phyloP scores from a whole-genome alignment of 2,888 invertebrate genomes.

The Erebia epiphron region DNA sequence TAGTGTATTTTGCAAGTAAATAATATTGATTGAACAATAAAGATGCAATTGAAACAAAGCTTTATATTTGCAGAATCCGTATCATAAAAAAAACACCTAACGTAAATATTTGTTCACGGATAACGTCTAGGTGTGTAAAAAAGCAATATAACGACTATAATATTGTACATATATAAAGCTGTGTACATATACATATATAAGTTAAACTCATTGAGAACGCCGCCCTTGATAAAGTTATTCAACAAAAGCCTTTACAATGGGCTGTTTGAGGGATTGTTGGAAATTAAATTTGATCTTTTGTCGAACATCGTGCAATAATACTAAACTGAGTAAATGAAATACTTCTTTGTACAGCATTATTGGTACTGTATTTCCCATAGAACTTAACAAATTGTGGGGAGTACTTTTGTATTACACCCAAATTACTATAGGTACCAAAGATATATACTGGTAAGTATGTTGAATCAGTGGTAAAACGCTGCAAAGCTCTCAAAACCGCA shows the following conservation, averaged over 20 bases:
- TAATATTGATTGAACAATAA: no score
- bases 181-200: background rate
- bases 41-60: background rate
- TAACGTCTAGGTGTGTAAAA: background rate
- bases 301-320: background rate
- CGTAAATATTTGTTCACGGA: no score
- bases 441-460: no score
- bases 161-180: background rate
- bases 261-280: slow-evolving; percentile 31
- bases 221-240: slow-evolving; percentile 11
- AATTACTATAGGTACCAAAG: no score
- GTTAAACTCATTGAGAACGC: slow-evolving; percentile 7
- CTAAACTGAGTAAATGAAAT: slow-evolving; percentile 14
- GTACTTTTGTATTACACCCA: no score
- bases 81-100: background rate
- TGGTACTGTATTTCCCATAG: background rate
- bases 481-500: background rate
- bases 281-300: slow-evolving; percentile 34
- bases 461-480: no score
- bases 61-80: background rate
- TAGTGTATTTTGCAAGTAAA: no score
- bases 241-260: slow-evolving; percentile 25
- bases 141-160: background rate
- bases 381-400: background rate
- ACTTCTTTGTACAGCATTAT: background rate